Base-by-base conservation (phyloP, 2,113 vertebrate genomes). In the Pionites leucogaster region DNA sequence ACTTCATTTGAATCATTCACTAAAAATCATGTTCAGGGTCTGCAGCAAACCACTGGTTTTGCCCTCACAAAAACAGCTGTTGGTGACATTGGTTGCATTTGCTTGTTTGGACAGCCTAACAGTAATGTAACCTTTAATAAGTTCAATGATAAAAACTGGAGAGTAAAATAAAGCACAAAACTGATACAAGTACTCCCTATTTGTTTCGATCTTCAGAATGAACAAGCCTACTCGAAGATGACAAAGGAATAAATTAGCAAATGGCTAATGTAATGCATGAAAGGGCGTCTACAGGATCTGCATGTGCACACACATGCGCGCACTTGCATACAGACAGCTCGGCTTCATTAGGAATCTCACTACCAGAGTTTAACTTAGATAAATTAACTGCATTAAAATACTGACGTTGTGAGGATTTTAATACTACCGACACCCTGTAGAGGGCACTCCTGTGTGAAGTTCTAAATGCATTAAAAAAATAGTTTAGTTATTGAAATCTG, bases 371-470 rank as follows among this genome's bases (percentile, higher is more conserved):
- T 90, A 97, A 97, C 95, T 96, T 94, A 81, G 97, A 97, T 97
- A 97, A 98, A 97, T 98, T 97, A 98, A 96, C 94, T 96, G 91
- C 88, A 67, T 90, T 91, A 91, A 98, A 98, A 98, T 96, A 98
- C 97, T 97, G 98, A 97, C 95, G 69, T 28, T 79, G 97, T 97
- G 97, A 97, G 96, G 92, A 93, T 88, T 94, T 96, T 93, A 96
- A 93, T 96, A 97, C 97, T 97, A 96, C 44, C 62, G 72, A 90
- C 53, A 86, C 90, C 95, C 96, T 84, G 88, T 5, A 96, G 88
- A 97, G 95, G 95, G 87, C 88, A 93, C 92, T 95, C 92, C 92
- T 92, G 77, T 75, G 97, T 97, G 96, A 92, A 94, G 49, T 82
- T 93, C 91, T 96, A 79, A 95, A 97, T 33, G 74, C 68, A 83